phyloP scores from a whole-genome alignment of 1,140 invertebrate genomes.

The Drosophila kanapiae region DNA sequence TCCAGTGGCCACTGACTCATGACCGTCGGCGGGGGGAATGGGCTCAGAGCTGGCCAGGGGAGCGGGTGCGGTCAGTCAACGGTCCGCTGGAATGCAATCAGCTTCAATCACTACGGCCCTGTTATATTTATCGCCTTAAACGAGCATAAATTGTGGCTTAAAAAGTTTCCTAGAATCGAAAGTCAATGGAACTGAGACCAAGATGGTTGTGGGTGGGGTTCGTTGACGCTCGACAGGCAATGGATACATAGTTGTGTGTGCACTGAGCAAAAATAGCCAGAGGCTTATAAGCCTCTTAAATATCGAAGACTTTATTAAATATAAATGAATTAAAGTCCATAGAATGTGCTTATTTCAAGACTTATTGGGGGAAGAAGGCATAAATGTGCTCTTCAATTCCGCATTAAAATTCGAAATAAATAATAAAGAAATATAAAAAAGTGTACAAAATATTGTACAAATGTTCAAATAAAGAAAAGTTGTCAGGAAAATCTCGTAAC shows the following conservation, averaged over 20 bases:
- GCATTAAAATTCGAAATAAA: too few species aligned
- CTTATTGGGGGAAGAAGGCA: too few species aligned
- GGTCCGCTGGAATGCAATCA: conserved; percentile 72
- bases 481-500: too few species aligned
- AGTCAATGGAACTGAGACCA: conserved; percentile 52
- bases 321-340: too few species aligned
- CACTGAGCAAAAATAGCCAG: conserved; percentile 43
- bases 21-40: not conserved
- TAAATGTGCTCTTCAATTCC: too few species aligned
- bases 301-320: not conserved
- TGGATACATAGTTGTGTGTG: not conserved
- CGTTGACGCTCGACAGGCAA: conserved; percentile 2
- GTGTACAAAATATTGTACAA: too few species aligned
- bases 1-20: conserved; percentile 57
- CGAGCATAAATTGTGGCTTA: conserved; percentile 81
- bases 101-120: conserved; percentile 72
- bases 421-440: too few species aligned
- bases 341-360: too few species aligned
- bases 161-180: conserved; percentile 80
- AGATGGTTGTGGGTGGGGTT: conserved; percentile 27
- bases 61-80: conserved; percentile 32
- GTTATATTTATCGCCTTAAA: conserved; percentile 83
- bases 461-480: too few species aligned
- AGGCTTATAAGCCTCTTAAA: not conserved
- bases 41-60: not conserved